Evolutionary conservation across 2,113 vertebrate species (phyloP).

Genomic region (Noctilio leporinus): DNA sequence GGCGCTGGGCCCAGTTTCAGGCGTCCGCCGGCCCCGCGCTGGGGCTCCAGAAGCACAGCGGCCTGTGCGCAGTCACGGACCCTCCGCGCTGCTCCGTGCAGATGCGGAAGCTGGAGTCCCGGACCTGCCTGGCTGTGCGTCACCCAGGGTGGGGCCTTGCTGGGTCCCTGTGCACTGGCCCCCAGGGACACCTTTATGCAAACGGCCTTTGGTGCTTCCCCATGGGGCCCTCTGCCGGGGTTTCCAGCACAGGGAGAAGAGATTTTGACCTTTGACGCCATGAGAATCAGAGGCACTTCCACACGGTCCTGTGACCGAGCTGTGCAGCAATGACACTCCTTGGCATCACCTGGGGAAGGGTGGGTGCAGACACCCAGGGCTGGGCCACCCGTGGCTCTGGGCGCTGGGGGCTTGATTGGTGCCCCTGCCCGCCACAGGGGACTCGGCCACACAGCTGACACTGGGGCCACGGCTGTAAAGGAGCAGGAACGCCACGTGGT

Average conservation of each 20-base stretch:
- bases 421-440: accelerated
- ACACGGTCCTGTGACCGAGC: background rate
- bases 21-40: accelerated
- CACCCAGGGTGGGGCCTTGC: accelerated
- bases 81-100: accelerated
- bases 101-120: accelerated
- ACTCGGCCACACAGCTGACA: accelerated
- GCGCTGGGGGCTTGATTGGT: background rate
- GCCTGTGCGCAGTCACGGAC: background rate
- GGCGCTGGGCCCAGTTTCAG: background rate
- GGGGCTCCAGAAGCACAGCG: accelerated
- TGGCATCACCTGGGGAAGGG: background rate
- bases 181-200: accelerated
- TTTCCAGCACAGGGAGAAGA: too few relatives aligned
- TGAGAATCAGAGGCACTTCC: background rate
- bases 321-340: background rate
- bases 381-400: background rate
- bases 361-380: too few relatives aligned
- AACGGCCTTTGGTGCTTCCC: background rate
- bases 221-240: background rate
- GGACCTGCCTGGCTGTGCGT: accelerated
- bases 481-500: too few relatives aligned
- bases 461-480: accelerated
- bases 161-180: accelerated
- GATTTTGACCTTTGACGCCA: background rate